Evolutionary conservation across 2,888 invertebrate species (phyloP).

Genomic region (Phlogophora meticulosa): DNA sequence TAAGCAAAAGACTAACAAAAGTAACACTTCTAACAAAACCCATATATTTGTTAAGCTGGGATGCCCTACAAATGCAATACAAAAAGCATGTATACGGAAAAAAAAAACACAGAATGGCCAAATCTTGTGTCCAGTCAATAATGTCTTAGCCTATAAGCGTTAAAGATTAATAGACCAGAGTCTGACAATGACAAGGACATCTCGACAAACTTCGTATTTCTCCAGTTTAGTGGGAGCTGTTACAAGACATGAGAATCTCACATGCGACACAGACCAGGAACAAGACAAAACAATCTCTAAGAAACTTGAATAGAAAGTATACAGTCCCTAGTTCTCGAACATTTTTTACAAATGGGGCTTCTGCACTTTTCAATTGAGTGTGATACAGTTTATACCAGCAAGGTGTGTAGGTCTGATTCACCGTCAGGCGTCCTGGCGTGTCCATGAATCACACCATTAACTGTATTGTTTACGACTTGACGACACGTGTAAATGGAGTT

Average conservation of each 20-base stretch:
- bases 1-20: constrained; percentile 18
- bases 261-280: not conserved
- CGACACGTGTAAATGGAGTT: constrained; percentile 55
- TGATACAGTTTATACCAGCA: constrained; percentile 10
- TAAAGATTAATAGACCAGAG: too few species aligned
- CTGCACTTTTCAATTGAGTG: not conserved
- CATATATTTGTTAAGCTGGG: not conserved
- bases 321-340: not conserved
- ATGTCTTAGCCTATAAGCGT: too few species aligned
- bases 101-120: too few species aligned
- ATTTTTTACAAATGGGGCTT: constrained; percentile 10
- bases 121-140: too few species aligned
- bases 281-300: not conserved
- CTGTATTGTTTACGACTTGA: constrained; percentile 57
- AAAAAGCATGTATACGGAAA: too few species aligned
- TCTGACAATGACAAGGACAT: too few species aligned
- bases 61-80: too few species aligned
- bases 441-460: constrained; percentile 64
- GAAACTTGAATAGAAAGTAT: not conserved
- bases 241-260: not conserved
- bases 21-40: not conserved
- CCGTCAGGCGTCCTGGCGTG: constrained; percentile 41
- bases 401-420: constrained; percentile 60
- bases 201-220: not conserved
- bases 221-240: not conserved